phyloP scores from a whole-genome alignment of 1,140 invertebrate genomes.

The Plectus sambesii region DNA sequence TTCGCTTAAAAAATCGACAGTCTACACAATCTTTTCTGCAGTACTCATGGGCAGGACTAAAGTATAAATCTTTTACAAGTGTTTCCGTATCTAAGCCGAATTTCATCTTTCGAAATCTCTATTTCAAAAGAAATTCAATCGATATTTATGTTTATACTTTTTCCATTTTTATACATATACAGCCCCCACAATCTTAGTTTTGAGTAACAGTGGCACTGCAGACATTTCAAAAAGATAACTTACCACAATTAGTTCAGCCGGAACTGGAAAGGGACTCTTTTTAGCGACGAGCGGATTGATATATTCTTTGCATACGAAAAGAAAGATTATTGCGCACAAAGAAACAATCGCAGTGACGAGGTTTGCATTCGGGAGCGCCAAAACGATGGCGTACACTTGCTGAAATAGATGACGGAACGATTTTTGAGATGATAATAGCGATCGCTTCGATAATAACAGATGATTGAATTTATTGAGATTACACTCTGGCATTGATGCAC shows the following conservation, averaged over 20 bases:
- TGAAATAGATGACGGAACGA: constrained; percentile 11
- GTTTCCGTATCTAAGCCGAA: too few relatives aligned
- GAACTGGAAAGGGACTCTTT: constrained; percentile 36
- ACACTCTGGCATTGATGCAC: constrained; percentile 2
- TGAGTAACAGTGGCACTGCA: not conserved
- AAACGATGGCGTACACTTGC: constrained; percentile 12
- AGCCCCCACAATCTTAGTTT: constrained; percentile 4
- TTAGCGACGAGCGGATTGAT: constrained; percentile 36
- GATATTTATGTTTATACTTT: too few relatives aligned
- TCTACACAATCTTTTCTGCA: too few relatives aligned
- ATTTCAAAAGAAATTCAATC: not conserved
- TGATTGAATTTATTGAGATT: constrained; percentile 2
- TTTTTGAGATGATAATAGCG: too few relatives aligned
- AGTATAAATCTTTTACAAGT: too few relatives aligned
- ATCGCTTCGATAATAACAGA: too few relatives aligned
- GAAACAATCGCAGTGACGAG: constrained; percentile 23
- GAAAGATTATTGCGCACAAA: constrained; percentile 25
- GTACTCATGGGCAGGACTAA: too few relatives aligned
- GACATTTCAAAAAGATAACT: not conserved
- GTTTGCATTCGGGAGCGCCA: constrained; percentile 17
- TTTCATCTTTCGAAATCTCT: constrained; percentile 4
- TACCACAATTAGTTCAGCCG: constrained; percentile 35
- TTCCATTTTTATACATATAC: too few relatives aligned
- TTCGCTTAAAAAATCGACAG: constrained; percentile 6
- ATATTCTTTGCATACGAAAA: constrained; percentile 36